Percentiles rank a stretch among this genome's conserved stretches.
phyloP scores from a whole-genome alignment of 2,797 vertebrate species.

The Ctenopoma multispine region DNA sequence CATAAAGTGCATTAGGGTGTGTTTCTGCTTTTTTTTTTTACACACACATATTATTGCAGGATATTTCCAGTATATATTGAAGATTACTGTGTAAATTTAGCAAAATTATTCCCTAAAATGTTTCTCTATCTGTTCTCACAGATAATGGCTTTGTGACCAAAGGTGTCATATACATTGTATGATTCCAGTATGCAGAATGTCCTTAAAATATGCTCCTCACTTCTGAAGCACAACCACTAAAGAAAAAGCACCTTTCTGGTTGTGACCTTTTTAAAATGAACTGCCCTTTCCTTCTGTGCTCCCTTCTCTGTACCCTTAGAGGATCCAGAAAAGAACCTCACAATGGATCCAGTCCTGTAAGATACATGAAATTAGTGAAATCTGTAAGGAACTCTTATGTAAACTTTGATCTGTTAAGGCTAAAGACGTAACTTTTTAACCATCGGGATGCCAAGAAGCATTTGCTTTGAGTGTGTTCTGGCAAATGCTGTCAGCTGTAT shows the following conservation, averaged over 20 bases:
- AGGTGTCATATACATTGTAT: not conserved
- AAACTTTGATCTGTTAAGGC: conserved; percentile 15
- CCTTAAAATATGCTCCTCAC: not conserved
- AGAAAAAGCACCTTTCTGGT: not conserved
- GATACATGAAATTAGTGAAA: conserved; percentile 9
- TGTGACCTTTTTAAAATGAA: conserved; percentile 18
- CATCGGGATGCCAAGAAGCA: conserved; percentile 46
- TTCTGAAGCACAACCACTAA: not conserved
- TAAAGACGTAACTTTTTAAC: conserved; percentile 37
- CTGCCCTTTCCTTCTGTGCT: not conserved
- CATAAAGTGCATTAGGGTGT: conserved; percentile 30
- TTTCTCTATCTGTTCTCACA: no score
- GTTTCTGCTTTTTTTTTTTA: not conserved
- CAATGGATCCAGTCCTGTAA: not conserved
- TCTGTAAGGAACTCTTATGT: not conserved
- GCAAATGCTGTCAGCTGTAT: conserved; percentile 92
- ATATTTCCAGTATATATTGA: not conserved
- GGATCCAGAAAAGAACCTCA: not conserved
- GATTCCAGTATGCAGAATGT: not conserved
- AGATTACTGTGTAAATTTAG: not conserved
- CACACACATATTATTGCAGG: conserved; percentile 12
- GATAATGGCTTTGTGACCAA: not conserved
- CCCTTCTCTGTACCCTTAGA: not conserved
- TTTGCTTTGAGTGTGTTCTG: conserved; percentile 80
- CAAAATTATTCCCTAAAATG: not conserved